A percentile compares a stretch with the other conserved stretches of the same genome.
phyloP scores from a whole-genome alignment of 1,140 invertebrate genomes.

The Atopsyche davidsoni region DNA sequence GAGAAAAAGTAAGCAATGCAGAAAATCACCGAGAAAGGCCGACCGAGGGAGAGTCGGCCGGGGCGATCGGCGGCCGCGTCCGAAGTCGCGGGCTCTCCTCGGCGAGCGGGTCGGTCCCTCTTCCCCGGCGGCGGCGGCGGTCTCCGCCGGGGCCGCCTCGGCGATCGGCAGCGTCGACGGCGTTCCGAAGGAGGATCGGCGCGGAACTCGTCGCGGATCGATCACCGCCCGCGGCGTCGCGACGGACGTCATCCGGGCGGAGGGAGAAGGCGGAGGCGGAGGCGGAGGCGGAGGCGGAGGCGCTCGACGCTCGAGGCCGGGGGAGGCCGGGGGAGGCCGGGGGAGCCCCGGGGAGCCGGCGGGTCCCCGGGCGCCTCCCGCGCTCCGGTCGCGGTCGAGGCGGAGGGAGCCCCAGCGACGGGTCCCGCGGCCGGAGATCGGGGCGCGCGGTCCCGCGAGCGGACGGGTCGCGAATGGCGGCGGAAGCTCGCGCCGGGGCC shows the following conservation, averaged over 20 bases:
- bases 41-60: no score
- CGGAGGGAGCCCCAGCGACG: not conserved
- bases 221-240: not conserved
- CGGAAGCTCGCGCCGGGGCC: not conserved
- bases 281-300: conserved; percentile 4
- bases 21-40: no score
- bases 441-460: not conserved
- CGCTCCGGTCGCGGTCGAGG: not conserved
- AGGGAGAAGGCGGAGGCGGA: not conserved
- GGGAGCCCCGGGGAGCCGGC: conserved; percentile 4
- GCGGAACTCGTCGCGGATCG: no score
- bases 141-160: no score
- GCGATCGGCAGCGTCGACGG: no score
- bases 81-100: no score
- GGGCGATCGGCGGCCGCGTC: no score
- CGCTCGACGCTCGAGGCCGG: not conserved
- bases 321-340: not conserved
- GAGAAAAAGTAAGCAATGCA: no score
- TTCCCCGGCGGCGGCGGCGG: no score
- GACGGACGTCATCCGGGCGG: not conserved
- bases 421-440: not conserved
- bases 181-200: no score
- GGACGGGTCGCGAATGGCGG: conserved; percentile 13
- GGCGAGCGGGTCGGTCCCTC: no score
- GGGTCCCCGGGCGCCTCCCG: not conserved